phyloP scores from a whole-genome alignment of 1,140 invertebrate species.

The Panonychus citri region DNA sequence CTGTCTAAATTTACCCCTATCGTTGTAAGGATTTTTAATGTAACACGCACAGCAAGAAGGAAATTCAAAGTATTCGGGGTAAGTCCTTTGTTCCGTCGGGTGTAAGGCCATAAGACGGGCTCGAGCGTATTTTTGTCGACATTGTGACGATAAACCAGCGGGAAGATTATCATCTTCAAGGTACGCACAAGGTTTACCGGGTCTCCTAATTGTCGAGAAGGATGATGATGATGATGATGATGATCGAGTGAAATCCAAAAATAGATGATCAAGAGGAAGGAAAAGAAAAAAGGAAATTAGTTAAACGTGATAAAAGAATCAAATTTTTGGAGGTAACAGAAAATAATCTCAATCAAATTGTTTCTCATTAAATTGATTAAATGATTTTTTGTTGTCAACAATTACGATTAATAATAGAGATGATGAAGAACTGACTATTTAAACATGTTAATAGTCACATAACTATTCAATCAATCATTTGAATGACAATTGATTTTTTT shows the following conservation, averaged over 20 bases:
- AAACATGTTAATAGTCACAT: too few relatives aligned
- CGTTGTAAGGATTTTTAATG: neutral
- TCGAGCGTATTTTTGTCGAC: constrained; percentile 37
- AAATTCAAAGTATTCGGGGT: constrained; percentile 25
- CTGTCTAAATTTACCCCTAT: neutral
- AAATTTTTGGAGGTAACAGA: too few relatives aligned
- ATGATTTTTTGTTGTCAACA: too few relatives aligned
- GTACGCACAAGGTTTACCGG: constrained; percentile 16
- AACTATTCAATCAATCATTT: too few relatives aligned
- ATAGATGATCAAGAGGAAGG: neutral
- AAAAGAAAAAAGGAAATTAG: neutral
- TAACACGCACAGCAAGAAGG: neutral
- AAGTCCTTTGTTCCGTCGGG: constrained; percentile 24
- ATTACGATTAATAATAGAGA: too few relatives aligned
- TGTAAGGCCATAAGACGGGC: constrained; percentile 28
- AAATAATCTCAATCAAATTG: too few relatives aligned
- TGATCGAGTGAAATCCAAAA: neutral
- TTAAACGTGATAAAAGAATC: too few relatives aligned
- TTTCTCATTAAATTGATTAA: too few relatives aligned
- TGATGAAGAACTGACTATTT: too few relatives aligned
- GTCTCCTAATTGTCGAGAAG: constrained; percentile 16
- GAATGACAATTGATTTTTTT: too few relatives aligned
- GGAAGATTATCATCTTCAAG: constrained; percentile 23
- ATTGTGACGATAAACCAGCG: constrained; percentile 27
- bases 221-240: neutral